phyloP scores from a whole-genome alignment of 53 echinoderm and acorn worm genomes.

The Glandiceps talaboti region DNA sequence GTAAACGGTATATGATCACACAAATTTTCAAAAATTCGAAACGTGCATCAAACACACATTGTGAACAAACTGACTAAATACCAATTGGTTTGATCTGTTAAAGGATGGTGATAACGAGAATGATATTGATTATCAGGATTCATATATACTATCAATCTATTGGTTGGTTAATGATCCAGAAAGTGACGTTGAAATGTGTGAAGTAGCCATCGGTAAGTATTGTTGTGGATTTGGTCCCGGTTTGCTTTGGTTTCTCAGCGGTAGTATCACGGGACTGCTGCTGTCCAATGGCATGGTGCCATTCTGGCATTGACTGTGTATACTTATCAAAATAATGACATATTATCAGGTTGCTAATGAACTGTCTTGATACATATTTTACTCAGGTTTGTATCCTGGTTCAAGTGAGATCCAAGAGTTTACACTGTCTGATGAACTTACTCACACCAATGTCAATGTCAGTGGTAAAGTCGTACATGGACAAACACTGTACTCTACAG shows the following conservation, averaged over 20 bases:
- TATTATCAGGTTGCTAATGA: background rate
- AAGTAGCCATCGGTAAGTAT: conserved; percentile 29
- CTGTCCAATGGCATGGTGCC: too few species aligned
- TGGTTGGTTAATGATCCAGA: conserved; percentile 26
- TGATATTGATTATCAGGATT: conserved; percentile 19
- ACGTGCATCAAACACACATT: too few species aligned
- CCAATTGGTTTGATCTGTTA: background rate
- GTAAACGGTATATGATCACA: too few species aligned
- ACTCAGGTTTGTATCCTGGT: background rate
- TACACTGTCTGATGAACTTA: background rate
- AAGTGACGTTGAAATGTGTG: conserved; percentile 28
- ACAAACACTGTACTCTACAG: conserved; percentile 6
- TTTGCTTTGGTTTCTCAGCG: too few species aligned
- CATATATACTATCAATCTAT: background rate
- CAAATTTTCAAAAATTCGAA: too few species aligned
- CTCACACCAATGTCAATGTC: background rate
- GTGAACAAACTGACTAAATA: too few species aligned
- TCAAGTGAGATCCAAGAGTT: background rate
- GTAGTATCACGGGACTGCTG: too few species aligned
- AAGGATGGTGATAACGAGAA: background rate
- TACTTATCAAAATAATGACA: background rate
- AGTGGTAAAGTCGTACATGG: conserved; percentile 3
- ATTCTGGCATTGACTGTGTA: too few species aligned
- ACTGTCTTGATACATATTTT: too few species aligned
- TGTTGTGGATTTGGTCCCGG: too few species aligned